phyloP scores from a whole-genome alignment of 2,797 vertebrate genomes.

The Sylvia borin region DNA sequence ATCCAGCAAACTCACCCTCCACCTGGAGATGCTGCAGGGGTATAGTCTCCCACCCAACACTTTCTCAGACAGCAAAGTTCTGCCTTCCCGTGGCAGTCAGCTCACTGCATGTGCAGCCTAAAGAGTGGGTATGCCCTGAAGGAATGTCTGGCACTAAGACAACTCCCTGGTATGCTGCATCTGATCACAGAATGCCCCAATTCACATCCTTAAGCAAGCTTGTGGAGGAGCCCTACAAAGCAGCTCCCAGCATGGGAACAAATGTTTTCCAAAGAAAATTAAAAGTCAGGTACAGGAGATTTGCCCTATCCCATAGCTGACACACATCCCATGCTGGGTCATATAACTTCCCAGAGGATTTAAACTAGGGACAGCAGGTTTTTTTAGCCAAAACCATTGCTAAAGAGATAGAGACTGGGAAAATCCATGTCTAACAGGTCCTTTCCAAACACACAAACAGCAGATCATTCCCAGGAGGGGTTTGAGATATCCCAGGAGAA shows the following conservation, averaged over 20 bases:
- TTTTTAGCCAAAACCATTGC: not conserved
- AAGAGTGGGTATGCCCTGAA: not conserved
- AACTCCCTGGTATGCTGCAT: not conserved
- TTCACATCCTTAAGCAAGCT: not conserved
- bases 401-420: not conserved
- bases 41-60: fast-evolving
- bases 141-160: not conserved
- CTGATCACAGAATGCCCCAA: not conserved
- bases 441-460: not conserved
- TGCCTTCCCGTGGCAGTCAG: not conserved
- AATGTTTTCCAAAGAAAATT: not conserved
- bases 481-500: not conserved
- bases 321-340: fast-evolving
- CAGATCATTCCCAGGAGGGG: not conserved
- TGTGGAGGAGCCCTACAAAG: not conserved
- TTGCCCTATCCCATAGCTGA: not conserved
- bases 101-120: not conserved
- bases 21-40: fast-evolving
- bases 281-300: not conserved
- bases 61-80: not conserved
- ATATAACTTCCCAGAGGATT: not conserved
- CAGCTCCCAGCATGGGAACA: not conserved
- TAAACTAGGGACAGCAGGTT: not conserved
- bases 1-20: not conserved
- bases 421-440: not conserved